phyloP scores from a whole-genome alignment of 2,113 vertebrate genomes.

The Planiliza haematocheilus region DNA sequence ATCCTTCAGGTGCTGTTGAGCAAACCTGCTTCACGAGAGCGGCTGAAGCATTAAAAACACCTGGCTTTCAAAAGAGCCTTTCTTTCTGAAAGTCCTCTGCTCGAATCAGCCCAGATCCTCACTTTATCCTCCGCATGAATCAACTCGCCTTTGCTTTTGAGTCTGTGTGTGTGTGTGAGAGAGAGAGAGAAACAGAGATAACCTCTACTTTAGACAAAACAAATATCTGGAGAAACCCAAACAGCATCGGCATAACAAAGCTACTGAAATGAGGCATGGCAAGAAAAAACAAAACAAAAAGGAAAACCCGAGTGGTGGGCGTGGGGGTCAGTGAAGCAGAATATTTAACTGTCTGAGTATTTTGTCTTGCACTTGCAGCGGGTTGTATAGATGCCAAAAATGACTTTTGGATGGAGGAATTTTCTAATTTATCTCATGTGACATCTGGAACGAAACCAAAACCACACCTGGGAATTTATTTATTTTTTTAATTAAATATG shows the following conservation, averaged over 20 bases:
- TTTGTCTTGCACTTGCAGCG: neutral
- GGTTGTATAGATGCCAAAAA: neutral
- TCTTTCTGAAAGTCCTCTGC: slow-evolving; percentile 19
- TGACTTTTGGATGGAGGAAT: neutral
- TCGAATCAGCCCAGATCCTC: slow-evolving; percentile 30
- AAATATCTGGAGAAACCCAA: slow-evolving; percentile 58
- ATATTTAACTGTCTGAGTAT: slow-evolving; percentile 16
- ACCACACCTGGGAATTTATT: neutral
- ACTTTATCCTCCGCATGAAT: slow-evolving; percentile 43
- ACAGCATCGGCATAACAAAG: slow-evolving; percentile 50
- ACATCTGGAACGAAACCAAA: slow-evolving; percentile 8
- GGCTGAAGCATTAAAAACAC: slow-evolving; percentile 27
- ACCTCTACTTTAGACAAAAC: slow-evolving; percentile 67
- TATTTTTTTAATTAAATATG: too few relatives aligned
- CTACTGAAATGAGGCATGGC: slow-evolving; percentile 13
- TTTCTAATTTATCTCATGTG: slow-evolving; percentile 13
- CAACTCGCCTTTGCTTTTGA: slow-evolving; percentile 50
- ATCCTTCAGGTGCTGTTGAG: neutral
- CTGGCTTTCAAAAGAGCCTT: slow-evolving; percentile 35
- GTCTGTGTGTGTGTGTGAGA: slow-evolving; percentile 19
- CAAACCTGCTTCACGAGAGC: slow-evolving; percentile 11
- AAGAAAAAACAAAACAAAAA: neutral
- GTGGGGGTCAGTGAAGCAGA: neutral
- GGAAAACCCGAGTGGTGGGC: neutral
- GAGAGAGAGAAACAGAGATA: slow-evolving; percentile 30